Percentiles rank a stretch among this genome's conserved stretches.
These are phyloP conservation scores for Tachina fera DNA, from an alignment of 2,888 invertebrate genomes.

Conservation along the genomic window DNA sequence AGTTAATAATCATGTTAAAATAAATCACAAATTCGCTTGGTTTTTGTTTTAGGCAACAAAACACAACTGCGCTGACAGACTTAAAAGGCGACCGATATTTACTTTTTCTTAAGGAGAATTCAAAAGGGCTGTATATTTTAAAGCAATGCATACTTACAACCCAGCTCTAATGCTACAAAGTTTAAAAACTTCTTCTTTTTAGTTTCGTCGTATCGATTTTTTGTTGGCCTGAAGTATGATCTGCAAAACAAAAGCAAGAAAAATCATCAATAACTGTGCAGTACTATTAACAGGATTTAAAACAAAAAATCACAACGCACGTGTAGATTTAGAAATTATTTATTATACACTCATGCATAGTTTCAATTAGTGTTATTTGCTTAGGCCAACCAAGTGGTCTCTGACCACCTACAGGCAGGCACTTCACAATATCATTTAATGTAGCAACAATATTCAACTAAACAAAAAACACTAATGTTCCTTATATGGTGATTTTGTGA, in stretches of 20 bases:
- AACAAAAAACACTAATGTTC: slow-evolving; percentile 43
- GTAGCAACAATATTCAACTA: slow-evolving; percentile 29
- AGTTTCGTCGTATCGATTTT: background rate
- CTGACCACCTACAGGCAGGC: slow-evolving; percentile 66
- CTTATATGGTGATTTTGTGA: slow-evolving; percentile 58
- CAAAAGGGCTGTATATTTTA: slow-evolving; percentile 44
- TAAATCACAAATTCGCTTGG: slow-evolving; percentile 81
- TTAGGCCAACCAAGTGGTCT: slow-evolving; percentile 47
- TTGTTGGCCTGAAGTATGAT: slow-evolving; percentile 8
- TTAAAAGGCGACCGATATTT: slow-evolving; percentile 35
- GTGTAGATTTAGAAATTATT: slow-evolving; percentile 68
- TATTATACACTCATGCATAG: slow-evolving; percentile 68
- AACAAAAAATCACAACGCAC: slow-evolving; percentile 53
- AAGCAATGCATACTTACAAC: slow-evolving; percentile 54
- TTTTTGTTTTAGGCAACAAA: slow-evolving; percentile 70
- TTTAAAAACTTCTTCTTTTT: background rate
- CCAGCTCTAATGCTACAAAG: slow-evolving; percentile 10
- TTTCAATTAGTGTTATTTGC: slow-evolving; percentile 72
- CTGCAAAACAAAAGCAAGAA: slow-evolving; percentile 31
- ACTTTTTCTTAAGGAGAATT: slow-evolving; percentile 5
- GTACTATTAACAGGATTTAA: slow-evolving; percentile 18
- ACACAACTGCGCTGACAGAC: slow-evolving; percentile 23
- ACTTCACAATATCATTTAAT: background rate
- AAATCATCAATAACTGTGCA: slow-evolving; percentile 47
- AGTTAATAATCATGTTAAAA: slow-evolving; percentile 82